Evolutionary conservation across 2,888 invertebrate genomes (phyloP).

Genomic region (Folsomia manolachei): DNA sequence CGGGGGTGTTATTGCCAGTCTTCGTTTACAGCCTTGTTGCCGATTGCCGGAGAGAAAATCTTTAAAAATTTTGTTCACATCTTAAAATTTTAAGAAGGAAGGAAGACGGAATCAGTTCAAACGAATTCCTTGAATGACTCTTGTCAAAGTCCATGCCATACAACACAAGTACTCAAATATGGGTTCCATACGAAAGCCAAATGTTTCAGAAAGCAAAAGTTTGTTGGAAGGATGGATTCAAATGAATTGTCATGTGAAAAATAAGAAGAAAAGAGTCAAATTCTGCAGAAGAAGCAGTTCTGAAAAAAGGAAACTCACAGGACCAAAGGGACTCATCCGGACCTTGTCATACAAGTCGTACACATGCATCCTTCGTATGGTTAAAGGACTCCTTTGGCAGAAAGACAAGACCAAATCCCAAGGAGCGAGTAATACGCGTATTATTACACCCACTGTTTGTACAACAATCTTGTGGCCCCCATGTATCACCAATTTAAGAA

Average conservation of each 20-base stretch:
- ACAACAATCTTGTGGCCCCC: not conserved
- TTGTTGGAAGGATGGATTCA: not conserved
- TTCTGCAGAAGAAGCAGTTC: conserved; percentile 8
- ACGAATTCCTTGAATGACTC: not conserved
- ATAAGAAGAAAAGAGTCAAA: conserved; percentile 6
- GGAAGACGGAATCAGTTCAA: not conserved
- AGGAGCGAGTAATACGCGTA: not conserved
- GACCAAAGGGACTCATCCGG: conserved; percentile 17
- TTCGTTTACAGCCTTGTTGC: conserved; percentile 11
- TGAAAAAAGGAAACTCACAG: not conserved
- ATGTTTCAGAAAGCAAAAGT: not conserved
- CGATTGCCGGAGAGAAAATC: not conserved
- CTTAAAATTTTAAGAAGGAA: not conserved
- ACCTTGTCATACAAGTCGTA: conserved; percentile 13
- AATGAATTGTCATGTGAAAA: conserved; percentile 13
- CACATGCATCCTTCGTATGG: too few relatives aligned
- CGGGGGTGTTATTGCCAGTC: not conserved
- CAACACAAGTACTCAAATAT: too few relatives aligned
- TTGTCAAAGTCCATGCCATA: not conserved
- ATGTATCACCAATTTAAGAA: not conserved
- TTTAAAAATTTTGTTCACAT: too few relatives aligned
- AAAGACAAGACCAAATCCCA: conserved; percentile 4
- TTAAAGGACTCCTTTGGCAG: too few relatives aligned
- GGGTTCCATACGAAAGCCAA: conserved; percentile 1
- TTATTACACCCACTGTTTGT: not conserved